Base-by-base conservation (phyloP, 2,888 invertebrate species). In the Eueremaeus valkanovi region DNA sequence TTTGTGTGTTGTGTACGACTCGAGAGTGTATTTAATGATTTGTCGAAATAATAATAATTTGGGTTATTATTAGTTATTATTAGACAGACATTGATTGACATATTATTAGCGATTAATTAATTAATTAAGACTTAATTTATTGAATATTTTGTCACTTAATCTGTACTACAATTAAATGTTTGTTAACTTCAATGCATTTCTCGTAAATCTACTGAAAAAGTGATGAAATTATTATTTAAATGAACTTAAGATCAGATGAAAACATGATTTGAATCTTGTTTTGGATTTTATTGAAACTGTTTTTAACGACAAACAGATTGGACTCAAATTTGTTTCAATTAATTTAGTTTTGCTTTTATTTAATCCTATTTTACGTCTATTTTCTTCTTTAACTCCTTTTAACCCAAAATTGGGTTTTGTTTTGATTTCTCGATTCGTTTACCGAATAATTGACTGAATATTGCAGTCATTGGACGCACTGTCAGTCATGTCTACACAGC, bases 401-500 rank as follows among this genome's bases (percentile, higher is more conserved):
- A 36, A 27, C 18, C 11, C 27, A 27, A n/a, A 33, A n/a, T 21
- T 61, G 18, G n/a, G 11, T 31, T 31, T 29, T 29, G n/a, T 9
- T 3, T 33, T 27, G 31, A 61, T n/a, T n/a, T n/a, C n/a, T n/a
- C n/a, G n/a, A n/a, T n/a, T n/a, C n/a, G n/a, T n/a, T n/a, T n/a
- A n/a, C n/a, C n/a, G n/a, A 9, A 61, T 27, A 61, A 61, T 55
- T 55, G 55, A 21, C 55, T 55, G 18, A n/a, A 49, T 9, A n/a
- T n/a, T n/a, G n/a, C n/a, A n/a, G n/a, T n/a, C 61, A 33, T 3
- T 61, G 31, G 31, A 24, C 61, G 16, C 8, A 29, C n/a, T n/a
- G n/a, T n/a, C n/a, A n/a, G n/a, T 13, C 42, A 70, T 70, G 70
- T 74, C 74, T 63, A 68, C 61, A 73, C 61, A 40, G 36, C 72